These are phyloP conservation scores for Eupleurogrammus muticus DNA, from an alignment of 2,797 vertebrate species.

Conservation along the genomic window DNA sequence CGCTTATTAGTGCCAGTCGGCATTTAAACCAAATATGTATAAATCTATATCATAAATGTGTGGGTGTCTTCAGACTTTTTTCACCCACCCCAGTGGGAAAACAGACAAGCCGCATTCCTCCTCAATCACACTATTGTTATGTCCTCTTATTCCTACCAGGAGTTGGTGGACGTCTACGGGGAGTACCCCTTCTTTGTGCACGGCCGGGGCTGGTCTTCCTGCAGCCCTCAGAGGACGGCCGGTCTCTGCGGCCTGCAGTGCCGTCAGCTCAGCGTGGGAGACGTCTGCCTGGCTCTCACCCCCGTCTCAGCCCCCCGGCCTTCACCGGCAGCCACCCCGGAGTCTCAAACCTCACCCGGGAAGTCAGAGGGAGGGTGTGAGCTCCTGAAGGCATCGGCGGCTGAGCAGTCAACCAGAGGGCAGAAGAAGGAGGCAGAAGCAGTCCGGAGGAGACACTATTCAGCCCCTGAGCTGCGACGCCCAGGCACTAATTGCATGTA, in stretches of 20 bases:
- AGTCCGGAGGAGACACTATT: conserved; percentile 76
- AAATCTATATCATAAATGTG: background rate
- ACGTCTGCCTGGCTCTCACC: conserved; percentile 83
- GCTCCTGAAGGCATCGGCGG: conserved; percentile 7
- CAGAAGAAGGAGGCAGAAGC: conserved; percentile 24
- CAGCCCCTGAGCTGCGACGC: conserved; percentile 75
- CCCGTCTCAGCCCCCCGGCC: conserved; percentile 55
- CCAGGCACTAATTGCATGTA: conserved; percentile 44
- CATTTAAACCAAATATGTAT: too few relatives aligned
- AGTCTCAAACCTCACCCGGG: conserved; percentile 18
- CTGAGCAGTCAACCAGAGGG: conserved; percentile 16
- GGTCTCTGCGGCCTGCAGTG: conserved; percentile 81
- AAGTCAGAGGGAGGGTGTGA: conserved; percentile 25
- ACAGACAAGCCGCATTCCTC: background rate
- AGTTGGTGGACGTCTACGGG: conserved; percentile 82
- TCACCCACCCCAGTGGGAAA: conserved; percentile 36
- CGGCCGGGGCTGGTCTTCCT: conserved; percentile 83
- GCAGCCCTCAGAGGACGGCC: conserved; percentile 79
- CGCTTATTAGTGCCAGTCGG: background rate
- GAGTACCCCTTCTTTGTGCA: conserved; percentile 85
- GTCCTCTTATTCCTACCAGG: conserved; percentile 62
- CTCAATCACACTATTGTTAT: conserved; percentile 1
- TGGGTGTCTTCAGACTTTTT: background rate
- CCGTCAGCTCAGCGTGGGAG: conserved; percentile 81
- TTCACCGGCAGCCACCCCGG: background rate